phyloP scores from a whole-genome alignment of 30 jellyfish, hydroid and myxozoan species.

The Morbakka virulenta region DNA sequence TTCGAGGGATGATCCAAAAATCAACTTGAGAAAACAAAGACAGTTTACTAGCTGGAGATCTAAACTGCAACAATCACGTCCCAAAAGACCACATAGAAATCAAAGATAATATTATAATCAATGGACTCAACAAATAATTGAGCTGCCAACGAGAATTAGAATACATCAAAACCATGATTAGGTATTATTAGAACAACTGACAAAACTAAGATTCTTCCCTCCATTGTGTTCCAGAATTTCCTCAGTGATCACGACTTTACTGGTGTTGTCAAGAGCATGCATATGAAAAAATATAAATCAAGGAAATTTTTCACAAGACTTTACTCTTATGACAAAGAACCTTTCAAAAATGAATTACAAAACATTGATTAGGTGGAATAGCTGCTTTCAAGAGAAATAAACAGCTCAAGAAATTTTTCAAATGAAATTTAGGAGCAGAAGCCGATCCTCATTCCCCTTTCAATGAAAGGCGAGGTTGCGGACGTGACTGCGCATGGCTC shows the following conservation, averaged over 20 bases:
- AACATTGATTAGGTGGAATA: conserved; percentile 34
- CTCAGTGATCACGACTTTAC: conserved; percentile 54
- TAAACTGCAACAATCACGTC: conserved; percentile 55
- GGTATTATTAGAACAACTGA: conserved; percentile 32
- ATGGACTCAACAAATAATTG: conserved; percentile 40
- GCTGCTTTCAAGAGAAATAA: conserved; percentile 22
- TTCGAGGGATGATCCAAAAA: conserved; percentile 39
- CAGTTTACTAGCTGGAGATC: conserved; percentile 54
- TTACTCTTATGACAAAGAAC: conserved; percentile 52
- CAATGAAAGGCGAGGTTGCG: conserved; percentile 25
- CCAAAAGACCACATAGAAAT: conserved; percentile 63
- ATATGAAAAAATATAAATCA: conserved; percentile 38
- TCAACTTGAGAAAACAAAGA: conserved; percentile 63
- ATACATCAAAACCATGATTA: conserved; percentile 29
- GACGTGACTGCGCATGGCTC: conserved; percentile 46
- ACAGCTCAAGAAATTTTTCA: conserved; percentile 44
- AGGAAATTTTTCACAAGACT: conserved; percentile 13
- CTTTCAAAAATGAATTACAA: conserved; percentile 36
- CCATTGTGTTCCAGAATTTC: conserved; percentile 56
- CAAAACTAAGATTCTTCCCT: conserved; percentile 32
- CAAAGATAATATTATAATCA: conserved; percentile 44
- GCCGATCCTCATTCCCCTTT: conserved; percentile 21
- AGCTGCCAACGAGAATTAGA: conserved; percentile 29
- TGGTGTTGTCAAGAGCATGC: conserved; percentile 47
- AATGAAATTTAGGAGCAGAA: conserved; percentile 9